A percentile compares a stretch with the other conserved stretches of the same genome.
Conservation (phyloP, 1,140 invertebrate genomes). For the Drosophila tristis region DNA sequence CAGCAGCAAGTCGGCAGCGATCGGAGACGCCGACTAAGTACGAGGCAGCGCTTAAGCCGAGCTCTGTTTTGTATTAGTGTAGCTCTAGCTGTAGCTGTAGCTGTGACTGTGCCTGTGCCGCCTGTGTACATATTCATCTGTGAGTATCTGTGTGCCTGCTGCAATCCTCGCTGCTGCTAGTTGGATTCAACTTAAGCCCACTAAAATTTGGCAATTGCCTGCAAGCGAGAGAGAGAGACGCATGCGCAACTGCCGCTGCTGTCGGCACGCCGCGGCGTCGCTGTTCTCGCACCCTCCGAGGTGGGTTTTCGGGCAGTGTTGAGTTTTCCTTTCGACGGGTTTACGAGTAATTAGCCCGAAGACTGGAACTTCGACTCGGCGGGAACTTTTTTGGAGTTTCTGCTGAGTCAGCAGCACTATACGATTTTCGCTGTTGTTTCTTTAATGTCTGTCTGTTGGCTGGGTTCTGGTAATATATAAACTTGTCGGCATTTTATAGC, state of each 20-base stretch:
- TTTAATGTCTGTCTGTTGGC: slow-evolving; percentile 25
- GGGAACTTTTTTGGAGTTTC: slow-evolving; percentile 42
- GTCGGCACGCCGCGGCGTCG: slow-evolving; percentile 1
- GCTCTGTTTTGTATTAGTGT: slow-evolving; percentile 20
- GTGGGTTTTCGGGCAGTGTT: slow-evolving; percentile 50
- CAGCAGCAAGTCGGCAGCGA: slow-evolving; percentile 10
- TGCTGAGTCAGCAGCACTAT: slow-evolving; percentile 42
- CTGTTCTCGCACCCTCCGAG: slow-evolving; percentile 34
- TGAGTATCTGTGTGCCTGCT: slow-evolving; percentile 28
- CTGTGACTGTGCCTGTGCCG: slow-evolving; percentile 1
- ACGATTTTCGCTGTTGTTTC: slow-evolving; percentile 20
- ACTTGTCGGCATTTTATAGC: slow-evolving; percentile 43
- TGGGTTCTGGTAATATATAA: slow-evolving; percentile 45
- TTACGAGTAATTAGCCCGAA: slow-evolving; percentile 12
- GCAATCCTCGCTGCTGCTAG: slow-evolving; percentile 56
- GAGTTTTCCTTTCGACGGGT: slow-evolving; percentile 48
- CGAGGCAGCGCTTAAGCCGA: slow-evolving; percentile 49
- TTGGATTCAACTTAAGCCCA: slow-evolving; percentile 14
- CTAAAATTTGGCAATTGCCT: slow-evolving; percentile 57
- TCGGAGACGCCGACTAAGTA: slow-evolving; percentile 71
- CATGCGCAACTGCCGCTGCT: slow-evolving; percentile 5
- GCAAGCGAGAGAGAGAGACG: slow-evolving; percentile 2
- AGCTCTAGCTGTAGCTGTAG: slow-evolving; percentile 3
- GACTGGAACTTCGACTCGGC: slow-evolving; percentile 9
- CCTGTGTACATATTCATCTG: slow-evolving; percentile 22